Evolutionary conservation across 2,888 invertebrate species (phyloP), one percentile per base, ranked within the genome.

Genomic region (Mylabris sibirica): DNA sequence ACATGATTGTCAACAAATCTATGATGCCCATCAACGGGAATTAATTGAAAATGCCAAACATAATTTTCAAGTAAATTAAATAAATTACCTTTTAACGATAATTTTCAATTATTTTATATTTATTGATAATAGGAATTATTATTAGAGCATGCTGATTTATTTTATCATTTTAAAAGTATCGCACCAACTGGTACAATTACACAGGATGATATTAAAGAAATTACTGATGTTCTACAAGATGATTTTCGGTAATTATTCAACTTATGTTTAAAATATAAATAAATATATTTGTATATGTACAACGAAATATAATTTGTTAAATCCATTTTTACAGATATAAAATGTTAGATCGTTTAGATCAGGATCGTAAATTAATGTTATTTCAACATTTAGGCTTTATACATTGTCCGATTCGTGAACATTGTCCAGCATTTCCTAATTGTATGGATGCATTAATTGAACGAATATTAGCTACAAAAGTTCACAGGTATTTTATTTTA

Each of bases 371-470:
- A 84, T 88, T 97, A 76, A 95, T 98, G 91, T 87, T 99, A 70
- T 94, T 97, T 80, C 97, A 97, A 84, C 98, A 98, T 85, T 87
- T 98, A 59, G 97, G 97, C 68, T 98, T 98, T 85, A 94, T 98
- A 66, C 97, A 98, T 86, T 96, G 95, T 84, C 97, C 98, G 14
- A 95, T 96, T 84, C 88, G 94, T 65, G 97, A 97, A 84, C 96
- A 97, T 83, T 98, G 98, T 83, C 97, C 97, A 14, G 95, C 96
- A 60, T 94, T 91, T 80, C 90, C 93, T 62, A 93, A 92, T 82
- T 94, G 94, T 80, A 92, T 93, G 89, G 93, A 94, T 82, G 90
- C 91, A 69, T 86, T 93, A 63, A 91, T 93, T 76, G 92, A 93
- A 83, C 87, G 92, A 78, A 89, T 92, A 78, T 85, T 93, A 75